A percentile compares a stretch with the other conserved stretches of the same genome.
These are phyloP conservation scores for Harpalus rubripes DNA, from an alignment of 2,888 invertebrate genomes.

Conservation along the genomic window DNA sequence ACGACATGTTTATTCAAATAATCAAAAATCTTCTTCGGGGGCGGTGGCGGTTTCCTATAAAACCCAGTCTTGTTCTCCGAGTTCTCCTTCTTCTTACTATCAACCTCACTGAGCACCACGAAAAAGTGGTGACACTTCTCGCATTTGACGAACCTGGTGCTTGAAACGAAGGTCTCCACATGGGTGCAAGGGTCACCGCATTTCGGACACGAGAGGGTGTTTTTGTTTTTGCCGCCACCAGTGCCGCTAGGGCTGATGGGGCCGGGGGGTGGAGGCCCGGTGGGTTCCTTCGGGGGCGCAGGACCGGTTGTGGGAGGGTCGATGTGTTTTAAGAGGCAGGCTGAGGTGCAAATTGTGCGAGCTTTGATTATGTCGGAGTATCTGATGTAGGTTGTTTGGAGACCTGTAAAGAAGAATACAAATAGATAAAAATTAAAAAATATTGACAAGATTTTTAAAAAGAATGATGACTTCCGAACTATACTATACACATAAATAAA, in stretches of 20 bases:
- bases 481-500: too few relatives aligned
- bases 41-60: constrained; percentile 93
- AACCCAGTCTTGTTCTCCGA: constrained; percentile 85
- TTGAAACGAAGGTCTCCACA: constrained; percentile 98
- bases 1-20: constrained; percentile 98
- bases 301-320: constrained; percentile 71
- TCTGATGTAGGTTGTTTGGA: constrained; percentile 72
- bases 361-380: constrained; percentile 64
- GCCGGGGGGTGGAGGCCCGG: constrained; percentile 68
- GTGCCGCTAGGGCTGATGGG: constrained; percentile 73
- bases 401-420: constrained; percentile 70
- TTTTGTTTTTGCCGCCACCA: constrained; percentile 84
- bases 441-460: too few relatives aligned
- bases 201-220: constrained; percentile 94
- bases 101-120: constrained; percentile 95
- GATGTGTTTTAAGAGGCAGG: constrained; percentile 31
- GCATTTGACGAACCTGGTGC: constrained; percentile 97
- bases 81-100: constrained; percentile 94
- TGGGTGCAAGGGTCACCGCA: constrained; percentile 98
- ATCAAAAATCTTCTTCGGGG: constrained; percentile 97
- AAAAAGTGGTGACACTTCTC: constrained; percentile 99
- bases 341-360: constrained; percentile 73
- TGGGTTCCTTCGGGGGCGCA: constrained; percentile 70
- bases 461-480: too few relatives aligned
- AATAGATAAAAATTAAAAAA: too few relatives aligned